Base-by-base conservation (phyloP, 2,113 vertebrate species). In the Gambusia affinis region DNA sequence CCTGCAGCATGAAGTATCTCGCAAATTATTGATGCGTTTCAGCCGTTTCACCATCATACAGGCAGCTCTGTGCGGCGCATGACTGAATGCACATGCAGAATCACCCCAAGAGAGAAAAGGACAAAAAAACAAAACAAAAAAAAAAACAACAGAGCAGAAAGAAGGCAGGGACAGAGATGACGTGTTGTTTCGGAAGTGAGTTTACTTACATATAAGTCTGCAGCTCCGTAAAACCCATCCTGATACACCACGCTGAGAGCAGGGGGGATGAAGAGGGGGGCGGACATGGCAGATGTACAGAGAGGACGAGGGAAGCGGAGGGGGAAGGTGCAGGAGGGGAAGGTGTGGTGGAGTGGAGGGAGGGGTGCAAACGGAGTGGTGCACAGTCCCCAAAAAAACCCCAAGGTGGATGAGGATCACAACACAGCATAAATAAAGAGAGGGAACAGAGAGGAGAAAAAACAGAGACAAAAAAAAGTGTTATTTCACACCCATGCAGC, bases 141-240 rank as follows among this genome's bases (percentile, higher is more conserved):
- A 8, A 24, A 68, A 51, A 72, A 79, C 8, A 12, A 70, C 17
- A 60, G 72, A 54, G 73, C 73, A 76, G 76, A 83, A 78, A 84
- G 84, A 79, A 76, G 88, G 76, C 76, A 71, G 75, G 67, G 63
- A 69, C 7, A 67, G 69, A 76, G 78, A 71, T 78, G 79, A 75
- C 47, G 88, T 88, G 84, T 87, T 2, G 83, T 74, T 57, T 82
- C 35, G 77, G 65, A 76, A 72, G 87, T 73, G 86, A 85, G 80
- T 89, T 83, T 94, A 95, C 94, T 95, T 93, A 95, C 94, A 85
- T 95, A 95, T 29, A 95, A 79, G 81, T 95, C 94, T 64, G 94
- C 94, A 12, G 94, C 94, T 85, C 93, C 92, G 90, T 95, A 95
- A 94, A 95, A 95, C 89, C 94, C 94, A 92, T 95, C 94, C 87